phyloP scores from a whole-genome alignment of 2,888 invertebrate genomes.

The Miltochrista miniata region DNA sequence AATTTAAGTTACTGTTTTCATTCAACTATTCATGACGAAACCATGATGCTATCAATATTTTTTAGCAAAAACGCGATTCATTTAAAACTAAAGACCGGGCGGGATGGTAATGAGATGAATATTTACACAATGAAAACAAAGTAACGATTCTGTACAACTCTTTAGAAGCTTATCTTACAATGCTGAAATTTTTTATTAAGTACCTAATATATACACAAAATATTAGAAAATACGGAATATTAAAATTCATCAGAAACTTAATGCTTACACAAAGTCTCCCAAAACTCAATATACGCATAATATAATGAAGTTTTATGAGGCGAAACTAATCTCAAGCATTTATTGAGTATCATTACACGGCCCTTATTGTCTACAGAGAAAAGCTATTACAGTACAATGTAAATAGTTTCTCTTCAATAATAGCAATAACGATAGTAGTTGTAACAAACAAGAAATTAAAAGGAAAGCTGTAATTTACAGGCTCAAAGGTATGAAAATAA shows the following conservation, averaged over 20 bases:
- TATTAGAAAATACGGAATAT: neutral
- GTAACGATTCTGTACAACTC: constrained; percentile 13
- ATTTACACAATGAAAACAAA: constrained; percentile 21
- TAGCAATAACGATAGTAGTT: neutral
- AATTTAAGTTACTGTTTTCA: neutral
- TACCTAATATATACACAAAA: neutral
- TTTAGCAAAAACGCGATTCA: neutral
- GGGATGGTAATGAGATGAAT: constrained; percentile 1
- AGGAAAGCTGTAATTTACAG: too few species aligned
- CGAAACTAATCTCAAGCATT: too few species aligned
- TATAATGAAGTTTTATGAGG: too few species aligned
- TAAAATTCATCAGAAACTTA: neutral
- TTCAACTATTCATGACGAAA: neutral
- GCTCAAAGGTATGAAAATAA: too few species aligned
- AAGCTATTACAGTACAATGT: constrained; percentile 2
- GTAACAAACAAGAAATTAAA: neutral
- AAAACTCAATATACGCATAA: too few species aligned
- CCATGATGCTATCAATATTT: neutral
- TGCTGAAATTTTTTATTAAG: neutral
- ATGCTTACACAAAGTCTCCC: too few species aligned
- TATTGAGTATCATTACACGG: neutral
- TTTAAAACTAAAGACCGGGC: constrained; percentile 22
- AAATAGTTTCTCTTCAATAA: neutral
- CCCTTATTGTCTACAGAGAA: neutral
- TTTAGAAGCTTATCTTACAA: constrained; percentile 14